phyloP scores from a whole-genome alignment of 2,113 vertebrate species.

The Gymnogyps californianus region DNA sequence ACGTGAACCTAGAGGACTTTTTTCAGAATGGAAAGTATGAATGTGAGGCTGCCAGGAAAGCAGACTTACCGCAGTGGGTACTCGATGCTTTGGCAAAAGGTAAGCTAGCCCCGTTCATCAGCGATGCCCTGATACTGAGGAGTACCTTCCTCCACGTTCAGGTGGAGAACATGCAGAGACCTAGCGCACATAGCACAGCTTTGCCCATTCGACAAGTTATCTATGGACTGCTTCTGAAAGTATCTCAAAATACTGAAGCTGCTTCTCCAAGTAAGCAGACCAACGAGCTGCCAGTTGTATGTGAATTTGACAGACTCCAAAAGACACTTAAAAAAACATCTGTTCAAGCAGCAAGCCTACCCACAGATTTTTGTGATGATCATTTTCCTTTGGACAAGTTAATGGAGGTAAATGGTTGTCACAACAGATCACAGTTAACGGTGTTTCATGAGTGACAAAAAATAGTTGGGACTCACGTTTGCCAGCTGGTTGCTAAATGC shows the following conservation, averaged over 20 bases:
- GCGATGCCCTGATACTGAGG: conserved; percentile 79
- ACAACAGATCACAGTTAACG: background rate
- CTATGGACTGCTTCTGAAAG: conserved; percentile 81
- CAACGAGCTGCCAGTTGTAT: conserved; percentile 44
- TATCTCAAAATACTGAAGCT: background rate
- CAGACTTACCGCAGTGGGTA: conserved; percentile 77
- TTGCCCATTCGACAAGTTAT: conserved; percentile 80
- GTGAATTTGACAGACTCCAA: conserved; percentile 84
- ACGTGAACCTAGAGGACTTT: conserved; percentile 74
- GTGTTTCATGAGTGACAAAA: background rate
- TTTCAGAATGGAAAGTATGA: conserved; percentile 67
- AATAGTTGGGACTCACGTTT: background rate
- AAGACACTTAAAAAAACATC: conserved; percentile 77
- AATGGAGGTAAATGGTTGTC: conserved; percentile 75
- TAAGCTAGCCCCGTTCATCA: conserved; percentile 74
- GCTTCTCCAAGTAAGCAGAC: background rate
- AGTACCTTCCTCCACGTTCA: conserved; percentile 84
- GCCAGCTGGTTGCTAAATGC: background rate
- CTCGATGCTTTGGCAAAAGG: conserved; percentile 67
- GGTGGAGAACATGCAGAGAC: conserved; percentile 85
- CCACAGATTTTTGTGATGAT: conserved; percentile 4
- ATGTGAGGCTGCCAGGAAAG: conserved; percentile 21
- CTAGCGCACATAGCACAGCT: conserved; percentile 80
- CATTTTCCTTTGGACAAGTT: conserved; percentile 72
- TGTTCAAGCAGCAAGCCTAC: conserved; percentile 62